A percentile compares a stretch with the other conserved stretches of the same genome.
phyloP scores from a whole-genome alignment of 2,888 invertebrate species.

The Drosophila flavopinicola region DNA sequence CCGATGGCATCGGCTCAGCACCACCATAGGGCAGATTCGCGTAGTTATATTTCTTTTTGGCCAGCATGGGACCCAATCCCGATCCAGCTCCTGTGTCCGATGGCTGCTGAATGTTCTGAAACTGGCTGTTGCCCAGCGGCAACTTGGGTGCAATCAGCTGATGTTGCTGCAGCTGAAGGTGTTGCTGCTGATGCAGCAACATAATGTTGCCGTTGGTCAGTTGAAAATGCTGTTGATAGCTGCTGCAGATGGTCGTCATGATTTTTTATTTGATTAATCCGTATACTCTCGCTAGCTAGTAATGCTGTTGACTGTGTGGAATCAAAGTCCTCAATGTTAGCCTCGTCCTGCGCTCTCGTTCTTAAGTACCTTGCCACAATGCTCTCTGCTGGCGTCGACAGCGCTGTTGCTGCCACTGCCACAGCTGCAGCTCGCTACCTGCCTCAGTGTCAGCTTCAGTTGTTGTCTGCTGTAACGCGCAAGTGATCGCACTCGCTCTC shows the following conservation, averaged over 20 bases:
- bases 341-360: conserved; percentile 83
- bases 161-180: no score
- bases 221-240: conserved; percentile 77
- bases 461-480: conserved; percentile 22
- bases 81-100: conserved; percentile 3
- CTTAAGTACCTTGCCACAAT: conserved; percentile 80
- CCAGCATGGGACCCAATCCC: conserved; percentile 57
- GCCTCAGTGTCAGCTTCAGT: conserved; percentile 28
- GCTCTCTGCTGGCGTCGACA: conserved; percentile 22
- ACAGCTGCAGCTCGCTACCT: conserved; percentile 42
- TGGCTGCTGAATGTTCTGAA: conserved; percentile 85
- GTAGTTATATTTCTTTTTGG: conserved; percentile 91
- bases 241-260: conserved; percentile 81
- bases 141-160: conserved; percentile 86
- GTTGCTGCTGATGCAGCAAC: conserved; percentile 68
- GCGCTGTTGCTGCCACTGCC: conserved; percentile 17
- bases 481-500: conserved; percentile 43
- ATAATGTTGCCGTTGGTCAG: conserved; percentile 74
- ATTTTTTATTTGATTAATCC: conserved; percentile 43
- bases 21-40: conserved; percentile 88
- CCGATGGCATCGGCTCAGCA: conserved; percentile 91
- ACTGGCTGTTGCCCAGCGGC: conserved; percentile 86
- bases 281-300: conserved; percentile 26
- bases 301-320: conserved; percentile 83
- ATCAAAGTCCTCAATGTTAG: conserved; percentile 86